Evolutionary conservation across 2,888 invertebrate species (phyloP).

Genomic region (Toxonevra muliebris): DNA sequence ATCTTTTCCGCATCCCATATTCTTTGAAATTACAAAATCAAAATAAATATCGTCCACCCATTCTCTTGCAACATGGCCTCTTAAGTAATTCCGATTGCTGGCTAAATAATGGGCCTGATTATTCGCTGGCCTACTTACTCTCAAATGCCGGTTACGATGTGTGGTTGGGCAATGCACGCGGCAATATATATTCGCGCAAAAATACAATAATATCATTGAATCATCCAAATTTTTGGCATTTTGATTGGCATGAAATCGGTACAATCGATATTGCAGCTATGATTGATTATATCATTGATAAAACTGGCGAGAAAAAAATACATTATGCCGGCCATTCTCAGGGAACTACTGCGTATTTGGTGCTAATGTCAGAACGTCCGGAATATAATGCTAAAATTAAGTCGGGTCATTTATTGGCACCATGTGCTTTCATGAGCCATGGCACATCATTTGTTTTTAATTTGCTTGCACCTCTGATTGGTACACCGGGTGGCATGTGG

Average conservation of each 20-base stretch:
- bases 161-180: constrained; percentile 62
- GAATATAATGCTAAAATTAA: constrained; percentile 56
- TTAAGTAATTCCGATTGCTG: constrained; percentile 60
- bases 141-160: constrained; percentile 62
- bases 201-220: constrained; percentile 56
- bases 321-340: constrained; percentile 61
- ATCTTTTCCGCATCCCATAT: constrained; percentile 73
- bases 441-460: constrained; percentile 64
- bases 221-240: constrained; percentile 55
- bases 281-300: constrained; percentile 53
- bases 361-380: constrained; percentile 49
- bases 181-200: constrained; percentile 56
- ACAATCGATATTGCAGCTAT: constrained; percentile 66
- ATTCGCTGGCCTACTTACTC: constrained; percentile 56
- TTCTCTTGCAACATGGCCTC: constrained; percentile 68
- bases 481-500: constrained; percentile 50
- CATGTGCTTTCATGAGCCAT: constrained; percentile 66
- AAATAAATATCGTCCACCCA: constrained; percentile 51
- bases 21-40: constrained; percentile 50
- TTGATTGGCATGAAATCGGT: constrained; percentile 91
- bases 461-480: constrained; percentile 61
- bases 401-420: constrained; percentile 57
- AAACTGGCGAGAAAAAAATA: constrained; percentile 43
- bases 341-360: constrained; percentile 56
- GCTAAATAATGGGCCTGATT: constrained; percentile 51